A percentile compares a stretch with the other conserved stretches of the same genome.
Evolutionary conservation across 2,888 invertebrate species (phyloP).

Genomic region (Trichopria drosophilae): DNA sequence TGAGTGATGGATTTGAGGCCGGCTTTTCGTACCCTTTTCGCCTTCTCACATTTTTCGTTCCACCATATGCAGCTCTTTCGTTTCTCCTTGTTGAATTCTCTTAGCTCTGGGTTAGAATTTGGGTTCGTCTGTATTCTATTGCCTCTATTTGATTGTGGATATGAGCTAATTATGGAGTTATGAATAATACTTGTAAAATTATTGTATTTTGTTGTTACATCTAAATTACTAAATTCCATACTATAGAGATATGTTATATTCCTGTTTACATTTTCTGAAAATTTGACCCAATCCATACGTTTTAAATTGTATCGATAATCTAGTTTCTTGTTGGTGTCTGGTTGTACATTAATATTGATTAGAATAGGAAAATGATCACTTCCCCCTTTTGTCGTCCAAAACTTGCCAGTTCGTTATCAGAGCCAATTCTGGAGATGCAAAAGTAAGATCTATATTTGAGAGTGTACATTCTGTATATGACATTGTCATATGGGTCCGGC

Average conservation of each 20-base stretch:
- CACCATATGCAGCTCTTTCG: slow-evolving; percentile 19
- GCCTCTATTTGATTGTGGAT: too few relatives aligned
- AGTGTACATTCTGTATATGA: neutral
- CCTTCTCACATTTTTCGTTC: slow-evolving; percentile 26
- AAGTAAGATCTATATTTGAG: slow-evolving; percentile 12
- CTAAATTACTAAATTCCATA: neutral
- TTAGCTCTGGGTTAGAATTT: neutral
- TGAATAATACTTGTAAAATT: neutral
- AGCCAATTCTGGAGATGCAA: neutral
- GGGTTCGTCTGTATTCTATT: neutral
- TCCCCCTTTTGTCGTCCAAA: neutral
- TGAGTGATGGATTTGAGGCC: slow-evolving; percentile 17
- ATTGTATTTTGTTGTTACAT: neutral
- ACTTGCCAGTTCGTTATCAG: neutral
- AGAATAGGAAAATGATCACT: slow-evolving; percentile 14
- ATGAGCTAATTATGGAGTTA: neutral
- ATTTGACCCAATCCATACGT: neutral
- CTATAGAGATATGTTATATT: neutral
- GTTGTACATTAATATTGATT: neutral
- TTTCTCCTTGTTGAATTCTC: neutral
- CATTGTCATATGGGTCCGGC: neutral
- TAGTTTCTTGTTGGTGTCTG: neutral
- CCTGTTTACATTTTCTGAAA: neutral
- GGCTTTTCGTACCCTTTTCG: slow-evolving; percentile 14
- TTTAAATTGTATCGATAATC: slow-evolving; percentile 9